These are phyloP conservation scores for Drosophila hamatofila DNA, from an alignment of 2,888 invertebrate genomes.

Conservation along the genomic window DNA sequence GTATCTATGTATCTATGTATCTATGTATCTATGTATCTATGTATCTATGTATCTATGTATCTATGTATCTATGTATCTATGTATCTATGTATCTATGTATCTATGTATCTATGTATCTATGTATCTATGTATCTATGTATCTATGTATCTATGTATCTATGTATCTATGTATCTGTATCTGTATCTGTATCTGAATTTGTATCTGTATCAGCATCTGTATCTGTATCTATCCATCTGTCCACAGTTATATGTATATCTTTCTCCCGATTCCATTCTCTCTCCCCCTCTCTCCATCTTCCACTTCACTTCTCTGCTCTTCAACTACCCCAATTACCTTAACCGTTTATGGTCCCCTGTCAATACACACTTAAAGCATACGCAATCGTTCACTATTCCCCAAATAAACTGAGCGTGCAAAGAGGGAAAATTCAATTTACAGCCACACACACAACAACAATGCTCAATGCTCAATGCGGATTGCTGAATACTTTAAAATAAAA, in stretches of 20 bases:
- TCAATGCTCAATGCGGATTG: constrained; percentile 8
- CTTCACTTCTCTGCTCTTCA: constrained; percentile 8
- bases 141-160: background rate
- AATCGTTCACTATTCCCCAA: constrained; percentile 31
- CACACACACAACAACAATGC: constrained; percentile 4
- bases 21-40: background rate
- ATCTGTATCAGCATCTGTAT: background rate
- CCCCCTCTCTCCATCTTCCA: background rate
- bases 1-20: background rate
- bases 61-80: background rate
- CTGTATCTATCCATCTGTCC: background rate
- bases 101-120: background rate
- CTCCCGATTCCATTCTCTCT: background rate
- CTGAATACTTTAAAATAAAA: constrained; percentile 61
- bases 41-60: background rate
- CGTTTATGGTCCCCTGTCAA: constrained; percentile 44
- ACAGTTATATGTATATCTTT: no score
- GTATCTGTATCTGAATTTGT: background rate
- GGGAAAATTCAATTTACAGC: constrained; percentile 17
- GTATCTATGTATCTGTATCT: background rate
- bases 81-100: background rate
- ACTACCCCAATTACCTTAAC: constrained; percentile 58
- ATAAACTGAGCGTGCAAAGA: background rate
- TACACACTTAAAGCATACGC: constrained; percentile 46
- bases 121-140: background rate